Conservation (phyloP, 1,140 invertebrate genomes). For the Galleria mellonella region DNA sequence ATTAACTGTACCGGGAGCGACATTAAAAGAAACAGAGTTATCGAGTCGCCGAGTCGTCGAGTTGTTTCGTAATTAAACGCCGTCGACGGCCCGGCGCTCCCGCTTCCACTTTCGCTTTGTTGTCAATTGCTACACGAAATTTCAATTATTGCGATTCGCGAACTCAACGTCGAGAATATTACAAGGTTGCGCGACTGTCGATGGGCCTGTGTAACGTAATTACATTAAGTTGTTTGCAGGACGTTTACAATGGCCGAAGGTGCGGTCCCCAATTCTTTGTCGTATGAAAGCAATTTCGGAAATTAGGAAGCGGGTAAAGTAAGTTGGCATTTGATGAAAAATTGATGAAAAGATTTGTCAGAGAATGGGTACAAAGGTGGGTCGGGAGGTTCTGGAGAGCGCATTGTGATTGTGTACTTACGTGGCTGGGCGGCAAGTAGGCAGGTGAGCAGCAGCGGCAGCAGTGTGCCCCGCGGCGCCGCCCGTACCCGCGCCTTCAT, state of each 20-base stretch:
- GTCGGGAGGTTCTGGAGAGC: not conserved
- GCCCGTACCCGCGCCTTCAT: not conserved
- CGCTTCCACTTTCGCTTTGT: not conserved
- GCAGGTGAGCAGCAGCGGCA: not conserved
- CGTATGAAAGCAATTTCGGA: too few relatives aligned
- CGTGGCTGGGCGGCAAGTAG: not conserved
- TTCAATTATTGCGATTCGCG: not conserved
- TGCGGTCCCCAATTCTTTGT: too few relatives aligned
- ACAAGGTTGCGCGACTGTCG: not conserved
- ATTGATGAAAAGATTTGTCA: too few relatives aligned
- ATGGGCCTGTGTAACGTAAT: too few relatives aligned
- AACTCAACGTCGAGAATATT: too few relatives aligned
- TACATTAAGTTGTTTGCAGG: too few relatives aligned
- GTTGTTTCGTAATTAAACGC: not conserved
- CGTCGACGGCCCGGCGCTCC: not conserved
- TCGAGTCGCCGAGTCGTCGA: not conserved
- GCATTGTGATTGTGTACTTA: too few relatives aligned
- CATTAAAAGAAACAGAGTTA: not conserved
- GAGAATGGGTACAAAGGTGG: too few relatives aligned
- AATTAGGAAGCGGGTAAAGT: too few relatives aligned
- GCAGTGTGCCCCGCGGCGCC: not conserved
- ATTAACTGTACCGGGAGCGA: not conserved
- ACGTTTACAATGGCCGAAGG: too few relatives aligned
- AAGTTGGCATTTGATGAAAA: not conserved
- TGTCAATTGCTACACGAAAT: not conserved